Conservation (phyloP, 2,797 vertebrate genomes). For the Cuniculus paca region DNA sequence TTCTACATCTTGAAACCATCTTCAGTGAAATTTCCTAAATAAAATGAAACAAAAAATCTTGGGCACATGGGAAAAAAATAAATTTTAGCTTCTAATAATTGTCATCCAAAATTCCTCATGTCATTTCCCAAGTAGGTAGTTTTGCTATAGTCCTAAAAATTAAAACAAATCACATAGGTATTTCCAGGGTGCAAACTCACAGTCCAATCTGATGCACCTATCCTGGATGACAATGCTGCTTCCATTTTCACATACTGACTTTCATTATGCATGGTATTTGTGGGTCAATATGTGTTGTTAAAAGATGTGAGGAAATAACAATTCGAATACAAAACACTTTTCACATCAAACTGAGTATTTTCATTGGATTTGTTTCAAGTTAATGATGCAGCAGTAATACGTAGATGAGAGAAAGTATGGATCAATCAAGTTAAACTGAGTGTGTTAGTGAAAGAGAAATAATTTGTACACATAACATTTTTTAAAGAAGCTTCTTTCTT, state of each 20-base stretch:
- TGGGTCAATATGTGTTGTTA: not conserved
- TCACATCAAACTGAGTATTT: not conserved
- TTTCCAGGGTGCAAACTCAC: not conserved
- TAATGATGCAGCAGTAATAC: not conserved
- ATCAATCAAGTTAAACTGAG: not conserved
- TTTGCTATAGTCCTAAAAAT: not conserved
- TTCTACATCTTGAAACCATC: constrained; percentile 78
- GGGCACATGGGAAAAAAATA: constrained; percentile 43
- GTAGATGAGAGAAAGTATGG: not conserved
- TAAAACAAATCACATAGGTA: not conserved
- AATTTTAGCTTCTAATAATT: not conserved
- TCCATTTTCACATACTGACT: not conserved
- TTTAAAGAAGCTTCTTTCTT: not conserved
- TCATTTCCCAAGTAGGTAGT: not conserved
- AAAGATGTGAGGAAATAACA: constrained; percentile 1
- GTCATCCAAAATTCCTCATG: not conserved
- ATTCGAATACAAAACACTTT: not conserved
- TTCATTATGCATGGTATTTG: not conserved
- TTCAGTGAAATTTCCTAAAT: constrained; percentile 66
- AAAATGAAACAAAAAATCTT: constrained; percentile 70
- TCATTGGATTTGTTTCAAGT: not conserved
- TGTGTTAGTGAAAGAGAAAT: not conserved
- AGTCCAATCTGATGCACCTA: not conserved
- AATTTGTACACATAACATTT: not conserved
- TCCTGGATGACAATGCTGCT: not conserved